A percentile compares a stretch with the other conserved stretches of the same genome.
Conservation (phyloP, 2,888 invertebrate species). For the Acanthoscelides obtectus region DNA sequence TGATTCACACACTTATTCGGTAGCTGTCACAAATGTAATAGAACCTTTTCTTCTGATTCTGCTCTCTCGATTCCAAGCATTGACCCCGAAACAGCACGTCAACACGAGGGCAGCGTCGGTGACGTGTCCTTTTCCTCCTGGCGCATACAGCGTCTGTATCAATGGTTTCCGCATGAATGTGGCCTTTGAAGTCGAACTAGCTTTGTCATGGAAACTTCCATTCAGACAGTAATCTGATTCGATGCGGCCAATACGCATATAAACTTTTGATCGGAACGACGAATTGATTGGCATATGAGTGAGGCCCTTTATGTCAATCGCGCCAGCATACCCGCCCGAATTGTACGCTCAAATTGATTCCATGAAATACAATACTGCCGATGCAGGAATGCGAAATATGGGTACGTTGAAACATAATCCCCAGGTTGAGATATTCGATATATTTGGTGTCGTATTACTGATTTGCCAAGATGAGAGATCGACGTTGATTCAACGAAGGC, state of each 20-base stretch:
- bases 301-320: neutral
- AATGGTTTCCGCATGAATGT: neutral
- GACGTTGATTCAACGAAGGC: too few species aligned
- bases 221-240: neutral
- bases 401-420: neutral
- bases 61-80: too few species aligned
- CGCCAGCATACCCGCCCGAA: neutral
- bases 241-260: neutral
- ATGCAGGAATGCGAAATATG: neutral
- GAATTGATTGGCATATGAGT: neutral
- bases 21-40: too few species aligned
- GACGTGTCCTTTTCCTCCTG: neutral
- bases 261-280: neutral
- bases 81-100: too few species aligned
- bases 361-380: neutral
- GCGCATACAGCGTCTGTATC: neutral
- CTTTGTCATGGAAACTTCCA: neutral
- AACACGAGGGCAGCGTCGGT: too few species aligned
- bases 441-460: too few species aligned
- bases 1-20: too few species aligned
- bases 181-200: neutral
- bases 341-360: neutral
- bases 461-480: too few species aligned
- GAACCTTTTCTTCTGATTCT: too few species aligned
- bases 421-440: too few species aligned